Conservation (phyloP, 2,113 vertebrate genomes). For the Nyctereutes procyonoides region DNA sequence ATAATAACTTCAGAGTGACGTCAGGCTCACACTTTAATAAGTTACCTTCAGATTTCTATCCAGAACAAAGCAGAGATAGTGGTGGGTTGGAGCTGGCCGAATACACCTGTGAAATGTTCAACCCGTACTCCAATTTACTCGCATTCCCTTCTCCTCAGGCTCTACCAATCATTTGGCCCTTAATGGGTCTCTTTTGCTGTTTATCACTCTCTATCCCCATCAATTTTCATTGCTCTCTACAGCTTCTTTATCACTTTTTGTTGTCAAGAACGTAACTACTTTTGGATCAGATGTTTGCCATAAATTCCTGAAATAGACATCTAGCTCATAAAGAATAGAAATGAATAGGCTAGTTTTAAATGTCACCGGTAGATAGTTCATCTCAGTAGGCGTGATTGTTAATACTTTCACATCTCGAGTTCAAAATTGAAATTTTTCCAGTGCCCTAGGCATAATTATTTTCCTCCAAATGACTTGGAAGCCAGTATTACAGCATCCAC, state of each 20-base stretch:
- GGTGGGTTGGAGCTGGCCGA: conserved; percentile 5
- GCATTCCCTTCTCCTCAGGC: conserved; percentile 74
- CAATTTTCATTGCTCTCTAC: conserved; percentile 88
- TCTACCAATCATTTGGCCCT: conserved; percentile 77
- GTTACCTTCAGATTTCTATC: conserved; percentile 52
- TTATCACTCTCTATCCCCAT: conserved; percentile 84
- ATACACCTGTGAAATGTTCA: conserved; percentile 63
- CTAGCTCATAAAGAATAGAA: conserved; percentile 84
- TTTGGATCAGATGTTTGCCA: conserved; percentile 87
- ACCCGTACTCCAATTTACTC: conserved; percentile 54
- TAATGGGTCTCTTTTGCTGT: conserved; percentile 84
- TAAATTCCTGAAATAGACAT: conserved; percentile 85
- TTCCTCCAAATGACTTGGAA: conserved; percentile 75
- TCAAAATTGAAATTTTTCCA: conserved; percentile 82
- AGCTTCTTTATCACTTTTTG: conserved; percentile 88
- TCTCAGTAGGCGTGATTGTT: conserved; percentile 81
- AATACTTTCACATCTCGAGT: conserved; percentile 79
- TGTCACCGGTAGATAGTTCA: conserved; percentile 84
- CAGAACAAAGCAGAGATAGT: conserved; percentile 21
- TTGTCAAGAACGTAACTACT: conserved; percentile 88
- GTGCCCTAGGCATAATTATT: conserved; percentile 69
- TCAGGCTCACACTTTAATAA: conserved; percentile 33
- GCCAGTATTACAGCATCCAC: conserved; percentile 21
- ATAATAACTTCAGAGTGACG: conserved; percentile 15
- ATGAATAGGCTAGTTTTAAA: conserved; percentile 87